A percentile compares a stretch with the other conserved stretches of the same genome.
Evolutionary conservation across 2,113 vertebrate genomes (phyloP).

Genomic region (Crypturellus undulatus): DNA sequence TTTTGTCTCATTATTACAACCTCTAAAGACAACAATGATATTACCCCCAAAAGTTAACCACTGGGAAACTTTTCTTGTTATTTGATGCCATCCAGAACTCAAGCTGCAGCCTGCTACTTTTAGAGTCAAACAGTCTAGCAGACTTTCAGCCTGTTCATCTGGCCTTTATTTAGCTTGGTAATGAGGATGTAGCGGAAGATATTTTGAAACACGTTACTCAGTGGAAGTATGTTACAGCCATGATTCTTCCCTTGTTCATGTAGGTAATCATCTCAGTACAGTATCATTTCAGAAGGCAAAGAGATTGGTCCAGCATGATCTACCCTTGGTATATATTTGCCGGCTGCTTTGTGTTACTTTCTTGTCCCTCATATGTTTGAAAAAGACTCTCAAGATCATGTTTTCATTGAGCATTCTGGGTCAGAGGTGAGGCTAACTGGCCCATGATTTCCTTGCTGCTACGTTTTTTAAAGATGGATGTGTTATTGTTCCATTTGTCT

Average conservation of each 20-base stretch:
- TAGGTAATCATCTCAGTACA: rapidly evolving
- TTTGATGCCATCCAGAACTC: background rate
- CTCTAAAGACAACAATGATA: background rate
- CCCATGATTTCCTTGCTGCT: background rate
- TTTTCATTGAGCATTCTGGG: background rate
- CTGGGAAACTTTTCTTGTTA: background rate
- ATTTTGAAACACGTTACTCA: background rate
- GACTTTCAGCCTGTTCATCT: background rate
- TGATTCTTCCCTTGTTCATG: background rate
- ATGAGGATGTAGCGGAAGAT: background rate
- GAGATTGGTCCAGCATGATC: background rate
- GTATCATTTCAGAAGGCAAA: background rate
- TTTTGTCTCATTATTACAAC: background rate
- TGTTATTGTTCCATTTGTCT: background rate
- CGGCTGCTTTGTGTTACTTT: background rate
- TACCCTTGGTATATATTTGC: background rate
- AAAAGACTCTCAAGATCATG: background rate
- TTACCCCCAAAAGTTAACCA: background rate
- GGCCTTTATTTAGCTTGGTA: background rate
- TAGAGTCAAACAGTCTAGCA: background rate
- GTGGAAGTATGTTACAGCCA: background rate
- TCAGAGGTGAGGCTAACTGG: background rate
- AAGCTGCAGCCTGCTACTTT: background rate
- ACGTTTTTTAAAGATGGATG: rapidly evolving
- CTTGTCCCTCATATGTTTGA: background rate